A percentile compares a stretch with the other conserved stretches of the same genome.
These are phyloP conservation scores for Drosophila melanosoma DNA, from an alignment of 2,888 invertebrate genomes.

Conservation along the genomic window DNA sequence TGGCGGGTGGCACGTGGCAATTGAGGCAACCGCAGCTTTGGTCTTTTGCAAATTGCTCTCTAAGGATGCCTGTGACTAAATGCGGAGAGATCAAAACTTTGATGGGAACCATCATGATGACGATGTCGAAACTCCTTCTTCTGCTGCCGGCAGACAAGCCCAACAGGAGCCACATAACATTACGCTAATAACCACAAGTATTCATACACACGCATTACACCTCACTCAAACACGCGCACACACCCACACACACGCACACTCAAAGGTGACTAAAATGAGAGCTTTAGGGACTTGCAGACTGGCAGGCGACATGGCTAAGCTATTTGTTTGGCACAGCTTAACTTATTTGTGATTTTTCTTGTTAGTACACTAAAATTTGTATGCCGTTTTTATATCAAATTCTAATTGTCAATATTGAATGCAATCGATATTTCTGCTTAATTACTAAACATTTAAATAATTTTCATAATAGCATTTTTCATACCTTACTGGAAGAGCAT, in stretches of 20 bases:
- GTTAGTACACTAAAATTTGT: background rate
- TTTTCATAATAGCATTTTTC: background rate
- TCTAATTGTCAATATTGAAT: background rate
- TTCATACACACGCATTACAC: constrained; percentile 5
- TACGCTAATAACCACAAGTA: constrained; percentile 56
- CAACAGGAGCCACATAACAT: constrained; percentile 37
- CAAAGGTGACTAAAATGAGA: constrained; percentile 1
- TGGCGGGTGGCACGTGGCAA: background rate
- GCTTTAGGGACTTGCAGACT: background rate
- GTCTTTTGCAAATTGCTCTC: constrained; percentile 62
- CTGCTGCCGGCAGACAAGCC: constrained; percentile 12
- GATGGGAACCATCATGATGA: constrained; percentile 33
- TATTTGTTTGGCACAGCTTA: background rate
- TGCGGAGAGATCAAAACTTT: constrained; percentile 34
- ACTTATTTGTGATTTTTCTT: background rate
- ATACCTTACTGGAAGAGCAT: background rate
- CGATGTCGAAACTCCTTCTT: constrained; percentile 41
- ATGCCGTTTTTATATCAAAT: background rate
- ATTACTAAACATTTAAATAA: background rate
- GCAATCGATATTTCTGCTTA: too few species aligned
- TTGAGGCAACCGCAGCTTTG: constrained; percentile 34
- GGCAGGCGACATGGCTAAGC: background rate
- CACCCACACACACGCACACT: background rate
- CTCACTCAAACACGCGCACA: background rate
- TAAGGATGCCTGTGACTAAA: constrained; percentile 54